phyloP scores from a whole-genome alignment of 2,797 vertebrate genomes.

The Chrosomus eos region DNA sequence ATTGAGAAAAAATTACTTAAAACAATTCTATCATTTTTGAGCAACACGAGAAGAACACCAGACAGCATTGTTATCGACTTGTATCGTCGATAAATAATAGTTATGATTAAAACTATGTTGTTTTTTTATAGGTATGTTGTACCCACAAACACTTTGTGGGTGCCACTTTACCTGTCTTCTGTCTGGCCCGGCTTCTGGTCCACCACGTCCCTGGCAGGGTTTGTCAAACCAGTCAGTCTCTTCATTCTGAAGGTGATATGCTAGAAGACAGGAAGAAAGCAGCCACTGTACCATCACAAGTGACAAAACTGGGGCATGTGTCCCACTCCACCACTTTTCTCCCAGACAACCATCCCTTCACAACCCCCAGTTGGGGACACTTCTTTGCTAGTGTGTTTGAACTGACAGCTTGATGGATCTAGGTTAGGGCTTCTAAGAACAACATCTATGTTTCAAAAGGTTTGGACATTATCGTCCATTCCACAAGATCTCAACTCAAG shows the following conservation, averaged over 20 bases:
- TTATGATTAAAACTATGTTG: no score
- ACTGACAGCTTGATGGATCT: slow-evolving; percentile 1
- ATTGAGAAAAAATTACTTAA: no score
- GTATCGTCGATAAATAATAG: no score
- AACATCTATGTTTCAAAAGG: slow-evolving; percentile 7
- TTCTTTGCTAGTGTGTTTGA: slow-evolving; percentile 14
- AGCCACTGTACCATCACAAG: slow-evolving; percentile 26
- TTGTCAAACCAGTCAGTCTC: slow-evolving; percentile 99
- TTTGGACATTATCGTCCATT: slow-evolving; percentile 3
- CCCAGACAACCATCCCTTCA: slow-evolving; percentile 50
- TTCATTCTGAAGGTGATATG: slow-evolving; percentile 96
- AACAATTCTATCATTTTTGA: no score
- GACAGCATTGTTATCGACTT: not conserved
- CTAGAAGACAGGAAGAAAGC: slow-evolving; percentile 72
- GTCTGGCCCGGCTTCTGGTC: slow-evolving; percentile 83
- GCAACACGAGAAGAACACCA: no score
- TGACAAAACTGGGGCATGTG: slow-evolving; percentile 35
- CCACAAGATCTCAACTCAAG: not conserved
- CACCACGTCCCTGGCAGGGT: slow-evolving; percentile 88
- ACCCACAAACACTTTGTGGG: not conserved
- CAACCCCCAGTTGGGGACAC: slow-evolving; percentile 13
- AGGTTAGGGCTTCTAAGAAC: slow-evolving; percentile 19
- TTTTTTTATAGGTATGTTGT: no score
- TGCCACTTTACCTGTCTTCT: slow-evolving; percentile 85
- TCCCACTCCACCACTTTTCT: slow-evolving; percentile 45